Evolutionary conservation across 2,888 invertebrate species (phyloP).

Genomic region (Vannuccia rotundouncinata): DNA sequence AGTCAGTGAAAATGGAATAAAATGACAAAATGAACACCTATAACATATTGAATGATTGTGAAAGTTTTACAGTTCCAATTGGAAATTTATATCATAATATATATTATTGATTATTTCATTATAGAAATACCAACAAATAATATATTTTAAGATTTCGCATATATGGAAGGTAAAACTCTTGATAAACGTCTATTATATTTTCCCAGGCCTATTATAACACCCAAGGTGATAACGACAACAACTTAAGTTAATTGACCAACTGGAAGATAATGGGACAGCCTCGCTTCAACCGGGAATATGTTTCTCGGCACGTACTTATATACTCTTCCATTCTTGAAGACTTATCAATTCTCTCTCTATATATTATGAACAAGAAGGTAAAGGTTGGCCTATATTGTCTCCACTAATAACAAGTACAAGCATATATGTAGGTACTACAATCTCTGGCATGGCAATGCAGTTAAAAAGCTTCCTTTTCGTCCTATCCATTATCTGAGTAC

Average conservation of each 20-base stretch:
- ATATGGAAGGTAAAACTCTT: too few species aligned
- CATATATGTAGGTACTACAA: neutral
- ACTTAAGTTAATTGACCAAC: neutral
- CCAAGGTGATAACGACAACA: conserved; percentile 23
- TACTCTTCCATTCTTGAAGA: neutral
- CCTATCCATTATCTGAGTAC: conserved; percentile 16
- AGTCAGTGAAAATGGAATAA: too few species aligned
- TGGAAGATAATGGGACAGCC: neutral
- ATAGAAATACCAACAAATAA: too few species aligned
- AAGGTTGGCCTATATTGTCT: neutral
- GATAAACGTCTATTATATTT: neutral
- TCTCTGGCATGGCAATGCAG: neutral
- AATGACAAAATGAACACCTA: too few species aligned
- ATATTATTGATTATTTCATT: too few species aligned
- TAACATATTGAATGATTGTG: too few species aligned
- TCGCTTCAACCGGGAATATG: neutral
- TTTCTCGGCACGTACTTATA: neutral
- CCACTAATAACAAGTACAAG: neutral
- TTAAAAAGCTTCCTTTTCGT: neutral
- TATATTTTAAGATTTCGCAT: too few species aligned
- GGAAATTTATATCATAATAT: too few species aligned
- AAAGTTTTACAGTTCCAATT: too few species aligned
- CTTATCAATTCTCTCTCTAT: neutral
- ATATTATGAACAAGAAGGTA: neutral
- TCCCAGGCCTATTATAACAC: conserved; percentile 23